A percentile compares a stretch with the other conserved stretches of the same genome.
These are phyloP conservation scores for Brachionus plicatilis DNA, from an alignment of 1,140 invertebrate species.

Conservation along the genomic window DNA sequence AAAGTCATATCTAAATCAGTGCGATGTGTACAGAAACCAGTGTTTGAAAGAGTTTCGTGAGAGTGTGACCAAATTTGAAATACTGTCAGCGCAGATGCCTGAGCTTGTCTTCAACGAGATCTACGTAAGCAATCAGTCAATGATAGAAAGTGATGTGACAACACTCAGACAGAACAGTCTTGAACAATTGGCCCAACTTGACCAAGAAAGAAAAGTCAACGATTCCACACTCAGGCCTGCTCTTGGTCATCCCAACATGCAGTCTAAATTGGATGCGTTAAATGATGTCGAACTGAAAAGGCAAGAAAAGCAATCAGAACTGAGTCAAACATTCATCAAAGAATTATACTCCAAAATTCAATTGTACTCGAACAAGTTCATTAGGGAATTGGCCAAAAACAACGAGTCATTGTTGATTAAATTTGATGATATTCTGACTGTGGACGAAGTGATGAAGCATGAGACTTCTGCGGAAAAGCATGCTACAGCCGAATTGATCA, in stretches of 20 bases:
- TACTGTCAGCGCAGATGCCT: not conserved
- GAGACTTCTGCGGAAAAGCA: constrained; percentile 31
- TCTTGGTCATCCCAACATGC: constrained; percentile 15
- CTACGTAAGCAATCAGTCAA: not conserved
- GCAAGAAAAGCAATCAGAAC: not conserved
- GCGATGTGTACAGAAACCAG: constrained; percentile 53
- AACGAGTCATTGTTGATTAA: constrained; percentile 16
- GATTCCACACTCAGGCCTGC: not conserved
- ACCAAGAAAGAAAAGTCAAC: not conserved
- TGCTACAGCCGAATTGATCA: not conserved
- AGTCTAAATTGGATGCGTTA: not conserved
- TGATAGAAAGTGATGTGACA: not conserved
- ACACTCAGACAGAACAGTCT: not conserved
- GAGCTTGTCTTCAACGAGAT: constrained; percentile 5
- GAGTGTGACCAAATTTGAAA: constrained; percentile 21
- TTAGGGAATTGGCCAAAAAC: constrained; percentile 8
- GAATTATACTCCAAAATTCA: not conserved
- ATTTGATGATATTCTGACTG: constrained; percentile 31
- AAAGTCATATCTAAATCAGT: constrained; percentile 51
- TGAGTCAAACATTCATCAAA: not conserved
- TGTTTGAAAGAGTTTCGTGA: constrained; percentile 49
- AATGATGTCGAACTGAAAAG: not conserved
- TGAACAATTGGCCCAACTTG: not conserved
- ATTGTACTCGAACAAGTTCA: not conserved
- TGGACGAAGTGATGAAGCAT: constrained; percentile 34